Conservation (phyloP, 2,113 vertebrate species). For the Eurystomus gularis region DNA sequence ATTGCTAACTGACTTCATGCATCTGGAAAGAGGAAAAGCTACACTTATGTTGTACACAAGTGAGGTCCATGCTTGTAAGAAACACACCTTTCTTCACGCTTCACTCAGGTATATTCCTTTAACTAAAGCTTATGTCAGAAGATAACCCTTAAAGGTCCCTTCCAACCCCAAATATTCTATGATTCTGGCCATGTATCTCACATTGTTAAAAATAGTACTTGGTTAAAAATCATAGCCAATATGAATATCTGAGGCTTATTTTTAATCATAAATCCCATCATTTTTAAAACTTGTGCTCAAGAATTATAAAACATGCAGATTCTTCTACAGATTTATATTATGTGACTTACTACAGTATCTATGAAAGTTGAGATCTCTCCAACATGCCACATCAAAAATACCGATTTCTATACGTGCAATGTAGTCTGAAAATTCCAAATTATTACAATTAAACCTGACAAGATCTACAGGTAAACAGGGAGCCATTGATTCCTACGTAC, state of each 20-base stretch:
- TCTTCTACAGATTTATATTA: not conserved
- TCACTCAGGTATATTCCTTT: not conserved
- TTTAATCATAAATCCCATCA: not conserved
- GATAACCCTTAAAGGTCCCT: not conserved
- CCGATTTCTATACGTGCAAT: fast-evolving
- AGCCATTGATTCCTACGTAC: not conserved
- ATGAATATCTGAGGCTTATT: not conserved
- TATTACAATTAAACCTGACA: not conserved
- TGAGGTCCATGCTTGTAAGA: not conserved
- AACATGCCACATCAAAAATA: not conserved
- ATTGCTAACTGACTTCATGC: conserved; percentile 4
- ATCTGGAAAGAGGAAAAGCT: conserved; percentile 24
- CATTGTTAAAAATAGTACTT: not conserved
- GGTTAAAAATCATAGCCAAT: not conserved
- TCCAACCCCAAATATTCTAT: not conserved
- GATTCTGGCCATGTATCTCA: not conserved
- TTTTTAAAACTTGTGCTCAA: not conserved
- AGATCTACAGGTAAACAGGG: not conserved
- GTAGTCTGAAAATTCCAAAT: not conserved
- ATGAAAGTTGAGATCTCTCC: not conserved
- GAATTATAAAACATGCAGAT: not conserved
- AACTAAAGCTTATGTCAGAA: not conserved
- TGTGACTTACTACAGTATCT: not conserved
- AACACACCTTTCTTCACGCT: not conserved
- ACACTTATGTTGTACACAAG: not conserved